These are phyloP conservation scores for Notamacropus eugenii DNA, from an alignment of 2,797 vertebrate genomes.

Conservation along the genomic window DNA sequence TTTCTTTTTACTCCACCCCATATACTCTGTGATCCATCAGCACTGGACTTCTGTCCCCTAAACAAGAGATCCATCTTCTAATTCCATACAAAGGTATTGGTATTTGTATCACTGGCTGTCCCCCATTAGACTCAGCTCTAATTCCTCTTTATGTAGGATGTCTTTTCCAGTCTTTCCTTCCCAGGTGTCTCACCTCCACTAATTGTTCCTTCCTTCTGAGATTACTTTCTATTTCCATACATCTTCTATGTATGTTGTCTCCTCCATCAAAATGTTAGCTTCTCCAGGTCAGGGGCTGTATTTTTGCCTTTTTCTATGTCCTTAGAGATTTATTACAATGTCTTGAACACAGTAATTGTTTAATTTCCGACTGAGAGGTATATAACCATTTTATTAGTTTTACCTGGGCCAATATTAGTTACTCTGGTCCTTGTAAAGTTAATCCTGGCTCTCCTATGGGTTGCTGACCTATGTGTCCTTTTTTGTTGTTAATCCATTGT, in stretches of 20 bases:
- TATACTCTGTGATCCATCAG: not conserved
- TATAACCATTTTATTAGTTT: too few species aligned
- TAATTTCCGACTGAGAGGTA: not conserved
- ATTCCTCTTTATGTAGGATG: too few species aligned
- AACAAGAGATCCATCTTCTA: not conserved
- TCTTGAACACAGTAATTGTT: not conserved
- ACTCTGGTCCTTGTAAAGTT: not conserved
- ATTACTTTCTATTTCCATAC: not conserved
- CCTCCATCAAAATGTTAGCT: not conserved
- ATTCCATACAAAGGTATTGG: too few species aligned
- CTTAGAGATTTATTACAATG: not conserved
- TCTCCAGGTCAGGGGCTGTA: not conserved
- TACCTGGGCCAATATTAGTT: not conserved
- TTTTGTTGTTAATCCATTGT: not conserved
- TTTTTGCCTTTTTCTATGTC: not conserved
- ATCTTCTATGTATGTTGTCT: not conserved
- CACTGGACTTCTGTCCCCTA: not conserved
- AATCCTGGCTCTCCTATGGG: not conserved
- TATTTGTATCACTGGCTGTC: not conserved
- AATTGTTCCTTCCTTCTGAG: too few species aligned
- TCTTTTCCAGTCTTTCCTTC: not conserved
- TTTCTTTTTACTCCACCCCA: not conserved
- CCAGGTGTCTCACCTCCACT: too few species aligned
- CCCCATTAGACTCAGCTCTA: not conserved
- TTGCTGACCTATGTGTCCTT: not conserved